Evolutionary conservation across 2,797 vertebrate genomes (phyloP).

Genomic region (Xenops minutus): DNA sequence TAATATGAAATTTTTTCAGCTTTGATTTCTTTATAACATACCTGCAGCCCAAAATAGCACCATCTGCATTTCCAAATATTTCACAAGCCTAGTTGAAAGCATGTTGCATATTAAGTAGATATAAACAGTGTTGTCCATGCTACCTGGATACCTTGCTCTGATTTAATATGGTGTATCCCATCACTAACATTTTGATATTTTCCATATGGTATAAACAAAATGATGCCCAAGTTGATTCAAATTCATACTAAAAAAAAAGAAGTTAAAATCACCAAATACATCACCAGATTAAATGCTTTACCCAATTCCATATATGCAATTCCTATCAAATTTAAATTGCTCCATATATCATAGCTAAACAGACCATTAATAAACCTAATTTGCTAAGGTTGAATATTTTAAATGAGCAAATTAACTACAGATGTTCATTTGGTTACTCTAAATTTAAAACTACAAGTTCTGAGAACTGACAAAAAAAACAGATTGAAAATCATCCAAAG

Average conservation of each 20-base stretch:
- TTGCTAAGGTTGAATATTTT: background rate
- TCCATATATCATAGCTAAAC: background rate
- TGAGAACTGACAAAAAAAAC: background rate
- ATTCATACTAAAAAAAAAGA: background rate
- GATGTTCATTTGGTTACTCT: background rate
- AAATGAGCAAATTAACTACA: background rate
- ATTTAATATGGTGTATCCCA: background rate
- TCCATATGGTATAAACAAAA: background rate
- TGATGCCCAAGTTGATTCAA: background rate
- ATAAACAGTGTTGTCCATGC: background rate
- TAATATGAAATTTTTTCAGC: background rate
- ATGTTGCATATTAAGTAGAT: background rate
- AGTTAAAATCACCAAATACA: background rate
- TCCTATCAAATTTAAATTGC: background rate
- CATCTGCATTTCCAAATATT: background rate
- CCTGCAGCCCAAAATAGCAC: background rate
- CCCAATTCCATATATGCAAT: background rate
- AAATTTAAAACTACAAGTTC: background rate
- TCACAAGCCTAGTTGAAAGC: background rate
- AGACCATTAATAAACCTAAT: background rate
- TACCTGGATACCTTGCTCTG: background rate
- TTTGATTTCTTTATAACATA: background rate
- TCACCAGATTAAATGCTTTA: background rate
- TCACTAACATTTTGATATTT: background rate
- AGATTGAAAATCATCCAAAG: background rate